Conservation (phyloP, 1,140 invertebrate genomes). For the Drosophila jambulina region DNA sequence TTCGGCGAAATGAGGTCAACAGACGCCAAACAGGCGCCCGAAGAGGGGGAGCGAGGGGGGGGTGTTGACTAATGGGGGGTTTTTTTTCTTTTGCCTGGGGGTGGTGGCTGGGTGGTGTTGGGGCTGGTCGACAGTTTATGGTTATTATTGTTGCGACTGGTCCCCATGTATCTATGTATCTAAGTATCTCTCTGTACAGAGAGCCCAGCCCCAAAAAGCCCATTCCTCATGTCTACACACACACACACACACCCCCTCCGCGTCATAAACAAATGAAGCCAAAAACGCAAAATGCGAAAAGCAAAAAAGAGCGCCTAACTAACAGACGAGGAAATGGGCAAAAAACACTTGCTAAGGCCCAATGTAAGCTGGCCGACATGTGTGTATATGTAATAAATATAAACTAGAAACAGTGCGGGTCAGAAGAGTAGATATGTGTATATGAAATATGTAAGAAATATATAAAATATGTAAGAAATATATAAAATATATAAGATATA, state of each 20-base stretch:
- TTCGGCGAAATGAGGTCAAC: conserved; percentile 78
- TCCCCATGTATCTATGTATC: conserved; percentile 6
- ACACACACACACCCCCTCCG: conserved; percentile 1
- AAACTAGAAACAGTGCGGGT: conserved; percentile 5
- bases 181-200: conserved; percentile 20
- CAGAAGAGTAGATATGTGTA: conserved; percentile 1
- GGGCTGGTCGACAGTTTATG: conserved; percentile 53
- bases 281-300: conserved; percentile 42
- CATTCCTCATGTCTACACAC: conserved; percentile 14
- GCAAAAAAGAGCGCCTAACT: conserved; percentile 38
- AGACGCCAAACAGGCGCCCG: conserved; percentile 75
- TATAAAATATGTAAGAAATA: not conserved
- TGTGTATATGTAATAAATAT: conserved; percentile 44
- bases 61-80: conserved; percentile 4
- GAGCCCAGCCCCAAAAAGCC: conserved; percentile 28
- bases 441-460: not conserved
- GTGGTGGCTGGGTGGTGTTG: conserved; percentile 5
- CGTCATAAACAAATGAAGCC: conserved; percentile 76
- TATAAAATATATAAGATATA: not conserved
- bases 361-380: conserved; percentile 34
- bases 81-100: not conserved
- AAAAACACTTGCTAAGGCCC: conserved; percentile 63
- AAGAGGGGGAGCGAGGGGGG: not conserved
- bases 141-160: conserved; percentile 61
- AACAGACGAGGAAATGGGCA: conserved; percentile 65